phyloP scores from a whole-genome alignment of 2,113 vertebrate species.

The Manacus vitellinus region DNA sequence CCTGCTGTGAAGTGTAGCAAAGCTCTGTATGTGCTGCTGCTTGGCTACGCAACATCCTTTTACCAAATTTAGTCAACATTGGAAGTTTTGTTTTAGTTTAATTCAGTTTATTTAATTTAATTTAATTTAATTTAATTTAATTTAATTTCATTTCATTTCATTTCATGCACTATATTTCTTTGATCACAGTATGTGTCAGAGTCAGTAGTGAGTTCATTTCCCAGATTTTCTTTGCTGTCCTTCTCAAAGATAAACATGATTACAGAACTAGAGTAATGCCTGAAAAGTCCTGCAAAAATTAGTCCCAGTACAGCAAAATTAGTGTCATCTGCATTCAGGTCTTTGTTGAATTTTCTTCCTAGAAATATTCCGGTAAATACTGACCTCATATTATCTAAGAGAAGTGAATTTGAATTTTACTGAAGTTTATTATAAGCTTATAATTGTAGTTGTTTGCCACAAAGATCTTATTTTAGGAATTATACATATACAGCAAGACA shows the following conservation, averaged over 20 bases:
- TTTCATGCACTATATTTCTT: neutral
- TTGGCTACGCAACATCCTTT: neutral
- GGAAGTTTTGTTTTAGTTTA: neutral
- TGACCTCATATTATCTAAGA: neutral
- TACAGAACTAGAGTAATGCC: neutral
- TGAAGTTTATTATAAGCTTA: neutral
- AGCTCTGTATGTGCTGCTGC: neutral
- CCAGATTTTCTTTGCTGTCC: neutral
- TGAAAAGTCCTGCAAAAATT: neutral
- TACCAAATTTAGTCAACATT: neutral
- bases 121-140: no score
- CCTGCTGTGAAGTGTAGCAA: neutral
- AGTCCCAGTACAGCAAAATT: neutral
- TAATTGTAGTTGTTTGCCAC: neutral
- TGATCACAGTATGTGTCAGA: neutral
- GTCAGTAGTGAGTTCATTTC: neutral
- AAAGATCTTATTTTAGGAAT: neutral
- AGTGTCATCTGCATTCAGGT: neutral
- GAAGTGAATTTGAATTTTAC: neutral
- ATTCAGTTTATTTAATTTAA: neutral
- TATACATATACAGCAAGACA: neutral
- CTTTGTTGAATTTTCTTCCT: neutral
- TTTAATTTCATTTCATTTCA: no score
- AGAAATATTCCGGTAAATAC: neutral
- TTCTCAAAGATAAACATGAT: neutral